These are phyloP conservation scores for Meiosimyza platycephala DNA, from an alignment of 2,888 invertebrate genomes.

Conservation along the genomic window DNA sequence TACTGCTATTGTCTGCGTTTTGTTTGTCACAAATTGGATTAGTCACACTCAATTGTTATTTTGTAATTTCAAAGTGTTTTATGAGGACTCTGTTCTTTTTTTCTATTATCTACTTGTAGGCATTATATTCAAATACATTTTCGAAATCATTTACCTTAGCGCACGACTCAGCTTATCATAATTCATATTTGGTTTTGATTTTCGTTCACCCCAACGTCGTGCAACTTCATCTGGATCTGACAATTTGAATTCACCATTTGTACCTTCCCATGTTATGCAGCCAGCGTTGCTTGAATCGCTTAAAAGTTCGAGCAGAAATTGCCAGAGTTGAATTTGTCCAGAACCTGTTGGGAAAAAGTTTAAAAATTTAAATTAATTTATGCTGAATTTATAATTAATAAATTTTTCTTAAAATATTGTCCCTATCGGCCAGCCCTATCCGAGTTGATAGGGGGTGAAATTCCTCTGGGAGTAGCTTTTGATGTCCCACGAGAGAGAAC, in stretches of 20 bases:
- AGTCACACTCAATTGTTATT: conserved; percentile 44
- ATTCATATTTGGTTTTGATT: conserved; percentile 99
- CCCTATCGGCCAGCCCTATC: no score
- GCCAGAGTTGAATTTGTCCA: conserved; percentile 99
- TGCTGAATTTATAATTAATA: no score
- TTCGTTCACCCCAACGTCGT: conserved; percentile 97
- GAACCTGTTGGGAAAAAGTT: conserved; percentile 73
- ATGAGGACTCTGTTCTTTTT: no score
- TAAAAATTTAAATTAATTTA: no score
- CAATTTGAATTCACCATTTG: conserved; percentile 97
- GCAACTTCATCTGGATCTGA: conserved; percentile 99
- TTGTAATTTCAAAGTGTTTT: no score
- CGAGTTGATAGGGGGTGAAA: not conserved
- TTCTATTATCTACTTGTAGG: no score
- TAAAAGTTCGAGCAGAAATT: conserved; percentile 95
- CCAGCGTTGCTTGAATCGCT: conserved; percentile 95
- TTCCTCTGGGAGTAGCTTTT: not conserved
- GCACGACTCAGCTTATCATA: conserved; percentile 99
- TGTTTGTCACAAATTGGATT: conserved; percentile 43
- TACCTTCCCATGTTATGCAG: conserved; percentile 99
- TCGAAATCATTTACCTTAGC: conserved; percentile 76
- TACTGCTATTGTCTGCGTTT: conserved; percentile 25
- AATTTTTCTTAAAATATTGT: no score
- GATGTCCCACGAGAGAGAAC: no score
- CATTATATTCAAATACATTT: no score